Conservation (phyloP, 2,888 invertebrate species). For the Drosophila tripunctata region DNA sequence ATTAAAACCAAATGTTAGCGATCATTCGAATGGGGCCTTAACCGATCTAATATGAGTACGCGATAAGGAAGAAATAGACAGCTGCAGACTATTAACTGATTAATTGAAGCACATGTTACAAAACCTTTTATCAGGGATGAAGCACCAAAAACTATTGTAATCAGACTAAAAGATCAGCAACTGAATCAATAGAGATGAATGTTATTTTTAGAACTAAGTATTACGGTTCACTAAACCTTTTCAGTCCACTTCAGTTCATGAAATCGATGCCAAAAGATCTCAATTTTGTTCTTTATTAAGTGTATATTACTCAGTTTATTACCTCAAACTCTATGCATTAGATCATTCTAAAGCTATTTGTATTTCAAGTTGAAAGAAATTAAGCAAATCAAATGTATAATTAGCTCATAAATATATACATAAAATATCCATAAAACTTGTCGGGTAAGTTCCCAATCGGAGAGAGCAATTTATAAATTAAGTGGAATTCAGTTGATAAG, state of each 20-base stretch:
- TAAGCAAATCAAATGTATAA: too few relatives aligned
- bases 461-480: background rate
- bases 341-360: too few relatives aligned
- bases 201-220: too few relatives aligned
- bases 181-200: background rate
- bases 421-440: too few relatives aligned
- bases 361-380: too few relatives aligned
- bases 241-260: too few relatives aligned
- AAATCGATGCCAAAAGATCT: too few relatives aligned
- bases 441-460: too few relatives aligned
- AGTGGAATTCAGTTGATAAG: background rate
- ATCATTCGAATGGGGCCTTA: constrained; percentile 55
- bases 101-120: constrained; percentile 11
- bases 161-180: background rate
- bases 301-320: too few relatives aligned
- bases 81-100: constrained; percentile 10
- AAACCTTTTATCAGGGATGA: background rate
- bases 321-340: too few relatives aligned
- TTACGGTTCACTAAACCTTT: background rate
- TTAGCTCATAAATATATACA: too few relatives aligned
- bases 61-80: constrained; percentile 24
- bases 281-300: too few relatives aligned
- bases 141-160: background rate
- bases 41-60: background rate
- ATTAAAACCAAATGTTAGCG: background rate